Evolutionary conservation across 2,113 vertebrate genomes (phyloP), one percentile per base, ranked within the genome.

Genomic region (Emydocephalus ijimae): DNA sequence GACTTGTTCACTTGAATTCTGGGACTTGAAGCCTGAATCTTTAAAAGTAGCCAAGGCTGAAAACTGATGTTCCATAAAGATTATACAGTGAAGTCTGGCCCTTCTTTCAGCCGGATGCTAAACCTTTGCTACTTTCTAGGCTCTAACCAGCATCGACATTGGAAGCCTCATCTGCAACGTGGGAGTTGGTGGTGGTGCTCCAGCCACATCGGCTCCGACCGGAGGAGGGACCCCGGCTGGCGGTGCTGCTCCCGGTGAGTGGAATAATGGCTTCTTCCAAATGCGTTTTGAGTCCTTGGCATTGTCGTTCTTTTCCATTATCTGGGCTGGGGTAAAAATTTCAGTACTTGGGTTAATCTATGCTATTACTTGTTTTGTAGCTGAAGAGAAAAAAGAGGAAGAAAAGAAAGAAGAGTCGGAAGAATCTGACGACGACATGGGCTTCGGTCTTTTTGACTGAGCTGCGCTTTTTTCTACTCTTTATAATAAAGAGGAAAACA

Each of bases 381-480:
- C 98, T 89, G 99, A 99, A 94, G 99, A 99, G 94, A 99, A 99
- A 98, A 99, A 99, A 97, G 98, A 99, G 94, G 99, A 99, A 89
- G 99, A 99, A 94, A 99, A 99, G 98, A 99, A 99, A 91, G 99
- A 99, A 92, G 99, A 99, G 95, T 99, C 99, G 0, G 99, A 99
- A 95, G 99, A 99, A 96, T 99, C 99, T 5, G 99, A 99, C 24
- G 99, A 99, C n/a, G 99, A 99, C 97, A 99, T 99, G 99, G 99
- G 99, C 96, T 99, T 99, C 95, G 99, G 99, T 97, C 99, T 99
- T 95, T 99, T 99, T 94, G 99, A 99, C 97, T 99, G 98, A 98
- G 96, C 6, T 2, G 95, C 95, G 26, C 97, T 97, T 89, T 74
- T 97, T 96, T 98, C 95, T 97, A 96, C 96, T 95, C 64, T 55